A percentile compares a stretch with the other conserved stretches of the same genome.
Conservation (phyloP, 2,797 vertebrate species). For the Sebastes paucispinis region DNA sequence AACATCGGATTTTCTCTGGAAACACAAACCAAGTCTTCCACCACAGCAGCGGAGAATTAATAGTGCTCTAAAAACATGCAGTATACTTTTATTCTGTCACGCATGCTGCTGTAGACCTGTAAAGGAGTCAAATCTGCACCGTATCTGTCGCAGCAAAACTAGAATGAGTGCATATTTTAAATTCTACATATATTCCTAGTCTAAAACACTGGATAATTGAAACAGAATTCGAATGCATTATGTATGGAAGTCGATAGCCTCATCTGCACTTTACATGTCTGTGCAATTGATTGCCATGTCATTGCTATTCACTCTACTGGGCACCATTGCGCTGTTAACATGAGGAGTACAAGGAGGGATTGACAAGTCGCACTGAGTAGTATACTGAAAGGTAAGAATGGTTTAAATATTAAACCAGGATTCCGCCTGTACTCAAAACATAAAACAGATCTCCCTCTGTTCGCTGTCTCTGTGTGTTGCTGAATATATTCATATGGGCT, state of each 20-base stretch:
- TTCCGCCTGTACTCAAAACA: conserved; percentile 63
- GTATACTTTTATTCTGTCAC: conserved; percentile 19
- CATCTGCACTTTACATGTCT: conserved; percentile 9
- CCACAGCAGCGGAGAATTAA: conserved; percentile 25
- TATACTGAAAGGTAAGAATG: conserved; percentile 37
- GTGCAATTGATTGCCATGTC: conserved; percentile 56
- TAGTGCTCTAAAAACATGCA: conserved; percentile 35
- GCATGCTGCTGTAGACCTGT: conserved; percentile 9
- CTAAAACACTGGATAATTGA: conserved; percentile 34
- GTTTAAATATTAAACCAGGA: conserved; percentile 78
- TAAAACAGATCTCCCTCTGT: conserved; percentile 71
- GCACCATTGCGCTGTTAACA: conserved; percentile 47
- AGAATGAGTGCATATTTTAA: conserved; percentile 24
- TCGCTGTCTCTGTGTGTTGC: conserved; percentile 57
- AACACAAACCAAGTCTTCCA: conserved; percentile 24
- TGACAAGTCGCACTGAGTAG: conserved; percentile 30
- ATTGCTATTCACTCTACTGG: conserved; percentile 27
- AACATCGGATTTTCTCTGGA: conserved; percentile 45
- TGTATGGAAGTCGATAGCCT: conserved; percentile 31
- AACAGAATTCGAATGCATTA: conserved; percentile 39
- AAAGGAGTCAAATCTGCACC: conserved; percentile 11
- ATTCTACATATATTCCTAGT: conserved; percentile 14
- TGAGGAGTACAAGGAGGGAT: conserved; percentile 33
- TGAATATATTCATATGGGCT: conserved; percentile 77
- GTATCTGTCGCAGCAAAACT: conserved; percentile 1